These are phyloP conservation scores for Drosophila virilis DNA, from an alignment of 1,140 invertebrate genomes.

Conservation along the genomic window DNA sequence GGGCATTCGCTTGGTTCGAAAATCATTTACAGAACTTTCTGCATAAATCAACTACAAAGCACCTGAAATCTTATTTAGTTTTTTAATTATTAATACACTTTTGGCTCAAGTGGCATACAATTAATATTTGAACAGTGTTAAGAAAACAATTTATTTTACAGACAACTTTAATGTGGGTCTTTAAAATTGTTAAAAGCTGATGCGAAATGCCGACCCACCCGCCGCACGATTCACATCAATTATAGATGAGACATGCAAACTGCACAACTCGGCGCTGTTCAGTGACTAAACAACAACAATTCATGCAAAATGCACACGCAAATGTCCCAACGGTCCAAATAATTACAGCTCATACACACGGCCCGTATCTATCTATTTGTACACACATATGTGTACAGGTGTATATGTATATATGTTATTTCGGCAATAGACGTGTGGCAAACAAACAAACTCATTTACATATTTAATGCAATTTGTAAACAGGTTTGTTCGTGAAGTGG, in stretches of 20 bases:
- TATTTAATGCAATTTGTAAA: conserved; percentile 81
- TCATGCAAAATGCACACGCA: conserved; percentile 62
- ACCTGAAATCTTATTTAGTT: conserved; percentile 43
- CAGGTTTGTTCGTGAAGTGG: conserved; percentile 53
- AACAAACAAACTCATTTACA: conserved; percentile 82
- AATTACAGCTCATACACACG: conserved; percentile 56
- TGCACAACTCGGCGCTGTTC: conserved; percentile 37
- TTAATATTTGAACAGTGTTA: conserved; percentile 60
- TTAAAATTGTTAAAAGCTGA: conserved; percentile 25
- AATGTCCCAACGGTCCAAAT: conserved; percentile 72
- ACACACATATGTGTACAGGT: neutral
- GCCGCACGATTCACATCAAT: conserved; percentile 60
- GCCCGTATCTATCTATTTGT: conserved; percentile 7
- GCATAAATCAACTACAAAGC: conserved; percentile 49
- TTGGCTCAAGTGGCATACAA: conserved; percentile 18
- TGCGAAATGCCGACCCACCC: conserved; percentile 35
- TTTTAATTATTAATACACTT: conserved; percentile 36
- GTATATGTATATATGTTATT: neutral
- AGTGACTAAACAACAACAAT: conserved; percentile 48
- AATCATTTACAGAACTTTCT: conserved; percentile 46
- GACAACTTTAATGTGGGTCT: conserved; percentile 45
- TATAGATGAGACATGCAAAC: conserved; percentile 69
- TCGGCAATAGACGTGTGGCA: conserved; percentile 41
- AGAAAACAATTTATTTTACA: conserved; percentile 24
- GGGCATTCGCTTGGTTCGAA: conserved; percentile 29